phyloP scores from a whole-genome alignment of 2,888 invertebrate genomes.

The Euphydryas editha region DNA sequence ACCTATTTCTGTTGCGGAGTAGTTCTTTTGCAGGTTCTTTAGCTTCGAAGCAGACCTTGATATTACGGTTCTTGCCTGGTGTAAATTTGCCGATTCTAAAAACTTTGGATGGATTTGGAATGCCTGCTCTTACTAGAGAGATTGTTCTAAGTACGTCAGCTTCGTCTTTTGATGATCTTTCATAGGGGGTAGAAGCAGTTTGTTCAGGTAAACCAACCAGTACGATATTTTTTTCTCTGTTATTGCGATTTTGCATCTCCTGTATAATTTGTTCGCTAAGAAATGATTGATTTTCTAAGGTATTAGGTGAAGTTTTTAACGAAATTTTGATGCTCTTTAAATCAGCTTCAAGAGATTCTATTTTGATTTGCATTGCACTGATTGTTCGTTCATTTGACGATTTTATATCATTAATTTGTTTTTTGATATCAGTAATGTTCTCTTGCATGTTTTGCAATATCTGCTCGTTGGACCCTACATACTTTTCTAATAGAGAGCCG shows the following conservation, averaged over 20 bases:
- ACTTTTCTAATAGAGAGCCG: constrained; percentile 28
- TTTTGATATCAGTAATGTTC: constrained; percentile 37
- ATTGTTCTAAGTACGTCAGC: constrained; percentile 24
- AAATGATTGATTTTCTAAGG: neutral
- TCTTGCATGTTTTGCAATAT: constrained; percentile 34
- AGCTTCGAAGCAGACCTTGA: constrained; percentile 33
- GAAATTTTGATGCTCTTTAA: constrained; percentile 15
- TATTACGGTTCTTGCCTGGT: constrained; percentile 23
- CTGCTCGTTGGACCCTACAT: constrained; percentile 30
- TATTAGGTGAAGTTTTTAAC: neutral
- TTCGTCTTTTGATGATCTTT: constrained; percentile 14
- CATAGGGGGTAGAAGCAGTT: neutral
- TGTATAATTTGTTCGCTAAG: constrained; percentile 19
- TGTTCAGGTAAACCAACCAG: constrained; percentile 19
- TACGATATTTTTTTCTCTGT: constrained; percentile 23
- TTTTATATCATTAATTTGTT: constrained; percentile 35
- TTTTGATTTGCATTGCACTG: constrained; percentile 22
- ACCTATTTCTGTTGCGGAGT: neutral
- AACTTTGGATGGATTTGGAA: constrained; percentile 24
- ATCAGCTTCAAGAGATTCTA: constrained; percentile 11
- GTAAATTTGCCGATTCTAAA: constrained; percentile 33
- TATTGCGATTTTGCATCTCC: constrained; percentile 22
- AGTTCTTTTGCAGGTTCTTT: neutral
- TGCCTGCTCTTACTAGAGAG: neutral
- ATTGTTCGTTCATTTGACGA: constrained; percentile 29